Percentiles rank a stretch among this genome's conserved stretches.
Conservation (phyloP, 1,140 invertebrate species). For the Drosophila ananassae region DNA sequence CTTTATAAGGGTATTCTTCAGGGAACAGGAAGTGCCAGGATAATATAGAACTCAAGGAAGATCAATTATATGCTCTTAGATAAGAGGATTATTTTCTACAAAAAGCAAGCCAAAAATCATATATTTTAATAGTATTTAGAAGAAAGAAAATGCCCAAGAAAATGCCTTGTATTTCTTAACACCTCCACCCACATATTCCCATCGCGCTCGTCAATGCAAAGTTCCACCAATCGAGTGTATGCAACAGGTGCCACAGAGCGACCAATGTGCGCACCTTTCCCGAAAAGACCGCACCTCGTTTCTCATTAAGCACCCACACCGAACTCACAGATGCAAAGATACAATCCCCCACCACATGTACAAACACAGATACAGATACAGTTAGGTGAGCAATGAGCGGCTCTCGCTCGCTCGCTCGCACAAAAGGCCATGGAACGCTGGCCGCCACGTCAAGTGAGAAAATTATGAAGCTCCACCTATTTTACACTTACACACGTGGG, state of each 20-base stretch:
- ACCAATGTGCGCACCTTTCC: conserved; percentile 63
- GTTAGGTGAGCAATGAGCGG: conserved; percentile 7
- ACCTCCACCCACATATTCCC: background rate
- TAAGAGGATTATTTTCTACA: background rate
- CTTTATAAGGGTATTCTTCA: conserved; percentile 22
- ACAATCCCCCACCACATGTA: conserved; percentile 16
- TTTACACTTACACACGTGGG: conserved; percentile 57
- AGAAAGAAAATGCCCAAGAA: too few species aligned
- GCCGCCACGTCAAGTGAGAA: conserved; percentile 63
- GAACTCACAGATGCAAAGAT: conserved; percentile 16
- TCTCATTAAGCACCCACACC: conserved; percentile 72
- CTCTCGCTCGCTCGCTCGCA: conserved; percentile 43
- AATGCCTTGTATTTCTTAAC: background rate
- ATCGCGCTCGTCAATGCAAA: background rate
- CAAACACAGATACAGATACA: conserved; percentile 13
- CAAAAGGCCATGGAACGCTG: conserved; percentile 19
- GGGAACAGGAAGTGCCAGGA: conserved; percentile 24
- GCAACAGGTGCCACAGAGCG: conserved; percentile 68
- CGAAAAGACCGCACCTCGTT: conserved; percentile 57
- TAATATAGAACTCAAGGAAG: background rate
- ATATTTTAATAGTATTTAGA: too few species aligned
- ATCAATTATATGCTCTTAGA: background rate
- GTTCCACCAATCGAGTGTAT: conserved; percentile 53
- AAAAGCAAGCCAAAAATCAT: too few species aligned
- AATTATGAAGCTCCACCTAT: conserved; percentile 80